These are phyloP conservation scores for Helicoverpa armigera DNA, from an alignment of 1,140 invertebrate species.

Conservation along the genomic window DNA sequence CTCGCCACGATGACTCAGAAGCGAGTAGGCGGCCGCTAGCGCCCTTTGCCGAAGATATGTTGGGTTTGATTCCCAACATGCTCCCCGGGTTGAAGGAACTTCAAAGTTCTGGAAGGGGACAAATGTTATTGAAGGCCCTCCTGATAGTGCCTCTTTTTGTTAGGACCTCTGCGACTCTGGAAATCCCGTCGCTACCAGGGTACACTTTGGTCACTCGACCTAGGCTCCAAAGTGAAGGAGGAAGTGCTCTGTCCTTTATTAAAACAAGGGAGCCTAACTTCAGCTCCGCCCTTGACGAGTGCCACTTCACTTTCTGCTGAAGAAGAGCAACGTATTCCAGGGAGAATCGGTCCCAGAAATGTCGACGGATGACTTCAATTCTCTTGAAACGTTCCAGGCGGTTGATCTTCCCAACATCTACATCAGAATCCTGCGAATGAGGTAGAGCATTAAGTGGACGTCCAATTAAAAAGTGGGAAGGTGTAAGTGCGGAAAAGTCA, in stretches of 20 bases:
- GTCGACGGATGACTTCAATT: slow-evolving; percentile 23
- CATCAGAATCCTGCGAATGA: slow-evolving; percentile 13
- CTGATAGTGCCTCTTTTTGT: slow-evolving; percentile 5
- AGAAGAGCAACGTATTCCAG: slow-evolving; percentile 31
- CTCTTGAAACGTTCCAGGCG: slow-evolving; percentile 42
- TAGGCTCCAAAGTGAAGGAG: not conserved
- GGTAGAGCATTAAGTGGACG: slow-evolving; percentile 43
- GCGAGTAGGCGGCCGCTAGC: no score
- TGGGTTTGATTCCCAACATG: no score
- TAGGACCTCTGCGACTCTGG: not conserved
- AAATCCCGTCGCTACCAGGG: slow-evolving; percentile 2
- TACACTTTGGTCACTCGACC: slow-evolving; percentile 2
- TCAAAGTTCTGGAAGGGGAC: no score
- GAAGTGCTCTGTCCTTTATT: not conserved
- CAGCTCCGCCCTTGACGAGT: not conserved
- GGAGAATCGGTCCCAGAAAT: slow-evolving; percentile 40
- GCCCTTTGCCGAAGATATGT: no score
- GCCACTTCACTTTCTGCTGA: not conserved
- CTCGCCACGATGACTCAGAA: no score
- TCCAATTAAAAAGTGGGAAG: slow-evolving; percentile 54
- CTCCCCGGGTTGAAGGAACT: no score
- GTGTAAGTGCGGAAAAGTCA: slow-evolving; percentile 49
- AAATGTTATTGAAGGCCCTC: not conserved
- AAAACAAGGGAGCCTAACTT: not conserved
- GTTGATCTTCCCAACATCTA: slow-evolving; percentile 22